Base-by-base conservation (phyloP, 2,113 vertebrate genomes). In the Lampris incognitus region DNA sequence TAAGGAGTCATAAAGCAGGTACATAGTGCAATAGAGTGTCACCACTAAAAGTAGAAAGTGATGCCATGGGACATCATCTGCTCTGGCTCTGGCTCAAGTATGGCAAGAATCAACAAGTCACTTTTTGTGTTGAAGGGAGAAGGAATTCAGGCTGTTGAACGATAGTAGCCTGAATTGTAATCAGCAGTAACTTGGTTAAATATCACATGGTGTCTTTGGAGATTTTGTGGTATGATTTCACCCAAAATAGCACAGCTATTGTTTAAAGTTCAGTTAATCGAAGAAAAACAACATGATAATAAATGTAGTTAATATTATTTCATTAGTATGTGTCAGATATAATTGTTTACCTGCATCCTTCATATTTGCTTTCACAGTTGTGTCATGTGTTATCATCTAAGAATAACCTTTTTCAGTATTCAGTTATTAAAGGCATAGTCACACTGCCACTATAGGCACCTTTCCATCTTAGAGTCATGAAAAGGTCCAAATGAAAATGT, bases 71-170 rank as follows among this genome's bases (percentile, higher is more conserved):
- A 50, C 50, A 11, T 59, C 60, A 58, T 50, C n/a, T 5, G 38
- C 46, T 7, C 62, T 57, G 62, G 72, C 5, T 39, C 5, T 63
- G 40, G 59, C 36, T 80, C 59, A 64, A 42, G 44, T 10, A 44
- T 75, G 41, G 42, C 8, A 24, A 3, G 48, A 69, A 59, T 65
- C 58, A 59, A 57, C 3, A 68, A 6, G 66, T 83, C 76, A 73
- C 80, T 50, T 69, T 54, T 62, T 9, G 9, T 49, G 64, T 56
- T 40, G 13, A 3, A 57, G 9, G 24, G 55, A 58, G n/a, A 50
- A 63, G 44, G 8, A 41, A 49, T 56, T 56, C 41, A 68, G 10
- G 4, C 50, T 58, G 9, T 36, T 64, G 39, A 73, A 39, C 41
- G 24, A 40, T 46, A 66, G 68, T 36, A 52, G 59, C 61, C 36